phyloP scores from a whole-genome alignment of 2,888 invertebrate species.

The Coelinius sp. region DNA sequence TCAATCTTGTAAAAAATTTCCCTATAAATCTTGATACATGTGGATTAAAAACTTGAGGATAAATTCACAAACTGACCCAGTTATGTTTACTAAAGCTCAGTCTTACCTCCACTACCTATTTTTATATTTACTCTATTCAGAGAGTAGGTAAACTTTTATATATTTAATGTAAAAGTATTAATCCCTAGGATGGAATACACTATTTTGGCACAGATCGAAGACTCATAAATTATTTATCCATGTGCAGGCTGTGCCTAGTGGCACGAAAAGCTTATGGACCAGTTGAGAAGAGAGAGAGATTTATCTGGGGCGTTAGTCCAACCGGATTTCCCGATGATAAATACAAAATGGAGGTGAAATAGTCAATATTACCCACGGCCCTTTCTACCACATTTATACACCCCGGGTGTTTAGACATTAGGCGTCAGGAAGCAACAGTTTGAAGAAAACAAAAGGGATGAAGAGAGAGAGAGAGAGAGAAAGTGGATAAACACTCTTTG shows the following conservation, averaged over 20 bases:
- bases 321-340: neutral
- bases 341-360: neutral
- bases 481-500: neutral
- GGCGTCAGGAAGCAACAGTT: conserved; percentile 44
- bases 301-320: neutral
- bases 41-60: conserved; percentile 29
- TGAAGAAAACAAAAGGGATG: conserved; percentile 25
- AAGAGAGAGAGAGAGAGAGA: conserved; percentile 19
- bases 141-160: neutral
- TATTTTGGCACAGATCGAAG: conserved; percentile 1
- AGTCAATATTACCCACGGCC: conserved; percentile 32
- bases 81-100: conserved; percentile 15
- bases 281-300: neutral
- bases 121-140: neutral
- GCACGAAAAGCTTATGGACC: neutral
- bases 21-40: conserved; percentile 28
- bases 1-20: conserved; percentile 21
- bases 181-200: neutral
- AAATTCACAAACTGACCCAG: conserved; percentile 24
- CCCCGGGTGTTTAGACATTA: conserved; percentile 18
- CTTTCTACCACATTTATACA: conserved; percentile 25
- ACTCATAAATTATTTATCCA: conserved; percentile 8
- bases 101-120: neutral
- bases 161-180: conserved; percentile 5
- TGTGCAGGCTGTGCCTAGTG: neutral